Percentiles rank a stretch among this genome's conserved stretches.
Conservation (phyloP, 2,888 invertebrate species). For the Oithona nana region DNA sequence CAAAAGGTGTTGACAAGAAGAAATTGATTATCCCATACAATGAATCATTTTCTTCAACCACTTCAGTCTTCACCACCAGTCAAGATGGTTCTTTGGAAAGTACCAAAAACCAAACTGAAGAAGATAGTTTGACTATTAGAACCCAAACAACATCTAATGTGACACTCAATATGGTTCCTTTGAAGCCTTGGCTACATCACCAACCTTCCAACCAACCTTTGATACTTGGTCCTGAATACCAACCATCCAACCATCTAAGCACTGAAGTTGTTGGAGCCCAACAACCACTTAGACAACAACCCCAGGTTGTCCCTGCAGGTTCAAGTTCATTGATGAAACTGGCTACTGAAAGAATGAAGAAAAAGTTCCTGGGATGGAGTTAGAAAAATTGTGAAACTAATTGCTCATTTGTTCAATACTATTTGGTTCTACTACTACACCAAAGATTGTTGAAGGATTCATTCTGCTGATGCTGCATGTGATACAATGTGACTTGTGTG, state of each 20-base stretch:
- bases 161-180: not conserved
- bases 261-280: not conserved
- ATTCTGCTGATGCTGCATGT: too few species aligned
- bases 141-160: not conserved
- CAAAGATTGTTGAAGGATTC: too few species aligned
- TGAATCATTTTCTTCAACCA: not conserved
- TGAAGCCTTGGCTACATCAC: not conserved
- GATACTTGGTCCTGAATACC: not conserved
- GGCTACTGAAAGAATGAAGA: not conserved
- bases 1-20: not conserved
- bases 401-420: too few species aligned
- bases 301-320: not conserved
- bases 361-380: constrained; percentile 3
- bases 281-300: not conserved
- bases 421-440: too few species aligned
- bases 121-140: not conserved
- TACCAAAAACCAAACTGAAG: not conserved
- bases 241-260: not conserved
- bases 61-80: not conserved
- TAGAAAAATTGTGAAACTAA: not conserved
- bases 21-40: not conserved
- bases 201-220: not conserved
- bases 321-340: not conserved
- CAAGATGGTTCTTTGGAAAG: not conserved
- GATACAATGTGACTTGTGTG: too few species aligned